Base-by-base conservation (phyloP, 2,888 invertebrate species). In the Dolomedes plantarius region DNA sequence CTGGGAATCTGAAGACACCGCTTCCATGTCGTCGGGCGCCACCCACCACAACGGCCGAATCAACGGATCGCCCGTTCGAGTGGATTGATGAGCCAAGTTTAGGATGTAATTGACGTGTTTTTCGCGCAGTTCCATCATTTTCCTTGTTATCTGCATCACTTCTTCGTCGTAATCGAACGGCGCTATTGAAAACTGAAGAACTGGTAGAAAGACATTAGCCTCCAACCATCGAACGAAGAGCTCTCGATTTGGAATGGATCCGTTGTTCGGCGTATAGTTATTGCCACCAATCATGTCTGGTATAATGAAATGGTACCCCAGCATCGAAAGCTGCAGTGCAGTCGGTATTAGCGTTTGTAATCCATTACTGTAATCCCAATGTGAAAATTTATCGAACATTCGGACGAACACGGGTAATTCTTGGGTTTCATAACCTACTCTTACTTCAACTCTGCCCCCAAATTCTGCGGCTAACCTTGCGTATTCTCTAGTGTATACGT, bases 41-140 rank as follows among this genome's bases (percentile, higher is more conserved):
- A 95, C 90, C 96, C 96, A 97, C 97, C 97, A 97, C 46, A 97
- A 93, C 0, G 97, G 97, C 1, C 95, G 93, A 91, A 96, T 95
- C 13, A 96, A 94, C 0, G 96, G 96, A 1, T 93, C 92, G 13
- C 95, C 96, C 0, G 93, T 92, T 0, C 89, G 89, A 0, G 94
- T 93, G 0, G 94, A 93, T 5, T 93, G 91, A 72, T 93, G 90
- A 0, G 94, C 94, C 1, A 92, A 91, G 88, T 93, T 92, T 80
- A 96, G 94, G 50, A 93, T 92, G 1, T 67, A 36, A 0, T 93
- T 93, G 0, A 94, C 92, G 0, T 94, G 94, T 11, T 92, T 90
- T 0, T 93, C 93, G 89, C 96, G 96, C 0, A 96, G 90, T 0
- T 94, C 92, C 0, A 95, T 94, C 90, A 93, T 95, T 76, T 92